Evolutionary conservation across 2,113 vertebrate genomes (phyloP).

Genomic region (Colinus virginianus): DNA sequence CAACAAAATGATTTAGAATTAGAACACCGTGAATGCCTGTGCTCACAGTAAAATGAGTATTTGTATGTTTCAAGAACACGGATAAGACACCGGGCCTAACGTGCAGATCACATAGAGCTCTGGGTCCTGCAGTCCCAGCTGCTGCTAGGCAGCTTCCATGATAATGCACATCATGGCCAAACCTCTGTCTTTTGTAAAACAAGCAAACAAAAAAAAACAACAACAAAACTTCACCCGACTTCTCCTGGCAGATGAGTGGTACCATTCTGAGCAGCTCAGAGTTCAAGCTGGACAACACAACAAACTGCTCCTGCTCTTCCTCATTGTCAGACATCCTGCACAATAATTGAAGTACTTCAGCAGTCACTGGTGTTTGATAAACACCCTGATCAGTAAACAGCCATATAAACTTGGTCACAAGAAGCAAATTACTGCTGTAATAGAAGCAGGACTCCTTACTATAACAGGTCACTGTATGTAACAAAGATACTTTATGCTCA

Average conservation of each 20-base stretch:
- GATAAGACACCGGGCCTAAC: neutral
- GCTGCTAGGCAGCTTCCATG: neutral
- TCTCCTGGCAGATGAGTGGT: neutral
- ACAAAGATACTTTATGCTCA: neutral
- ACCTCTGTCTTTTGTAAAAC: neutral
- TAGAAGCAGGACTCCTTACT: neutral
- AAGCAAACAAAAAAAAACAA: too few relatives aligned
- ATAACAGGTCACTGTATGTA: neutral
- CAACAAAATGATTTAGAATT: neutral
- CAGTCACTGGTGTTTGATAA: neutral
- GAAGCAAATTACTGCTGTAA: neutral
- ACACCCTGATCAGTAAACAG: neutral
- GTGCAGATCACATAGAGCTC: neutral
- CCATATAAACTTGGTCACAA: neutral
- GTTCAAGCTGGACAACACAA: neutral
- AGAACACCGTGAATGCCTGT: neutral
- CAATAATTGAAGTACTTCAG: rapidly evolving
- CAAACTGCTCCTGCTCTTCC: neutral
- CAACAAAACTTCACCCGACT: neutral
- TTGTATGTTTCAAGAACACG: neutral
- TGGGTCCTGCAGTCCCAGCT: neutral
- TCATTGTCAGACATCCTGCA: neutral
- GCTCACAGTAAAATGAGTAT: neutral
- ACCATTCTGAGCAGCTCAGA: neutral
- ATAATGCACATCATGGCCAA: neutral